A percentile compares a stretch with the other conserved stretches of the same genome.
These are phyloP conservation scores for Morpho helenor DNA, from an alignment of 2,888 invertebrate species.

Conservation along the genomic window DNA sequence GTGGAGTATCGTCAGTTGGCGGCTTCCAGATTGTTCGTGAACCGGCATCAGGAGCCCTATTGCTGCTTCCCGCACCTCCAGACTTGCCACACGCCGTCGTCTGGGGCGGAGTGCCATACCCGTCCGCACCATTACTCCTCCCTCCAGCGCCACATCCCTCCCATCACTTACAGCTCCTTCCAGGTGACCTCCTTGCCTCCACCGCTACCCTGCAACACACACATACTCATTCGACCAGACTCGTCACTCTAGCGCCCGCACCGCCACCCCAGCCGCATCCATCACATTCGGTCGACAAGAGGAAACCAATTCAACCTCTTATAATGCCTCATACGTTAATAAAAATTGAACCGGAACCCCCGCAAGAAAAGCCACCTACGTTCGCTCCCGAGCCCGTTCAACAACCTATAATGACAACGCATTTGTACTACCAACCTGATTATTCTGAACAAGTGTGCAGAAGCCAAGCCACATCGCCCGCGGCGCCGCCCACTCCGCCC, in stretches of 20 bases:
- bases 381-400: conserved; percentile 71
- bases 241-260: conserved; percentile 82
- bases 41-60: conserved; percentile 89
- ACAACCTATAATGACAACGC: conserved; percentile 75
- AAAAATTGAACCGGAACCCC: conserved; percentile 85
- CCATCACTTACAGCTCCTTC: conserved; percentile 83
- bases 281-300: conserved; percentile 50
- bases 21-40: conserved; percentile 93
- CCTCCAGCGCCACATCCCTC: conserved; percentile 78
- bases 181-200: conserved; percentile 82
- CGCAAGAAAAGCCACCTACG: conserved; percentile 62
- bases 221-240: conserved; percentile 83
- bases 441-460: conserved; percentile 72
- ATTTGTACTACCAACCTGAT: conserved; percentile 79
- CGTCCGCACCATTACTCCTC: conserved; percentile 59
- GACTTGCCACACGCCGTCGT: conserved; percentile 86
- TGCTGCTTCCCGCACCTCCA: conserved; percentile 86
- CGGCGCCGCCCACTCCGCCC: conserved; percentile 74
- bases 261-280: conserved; percentile 61
- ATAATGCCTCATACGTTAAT: conserved; percentile 78
- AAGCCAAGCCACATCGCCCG: conserved; percentile 80
- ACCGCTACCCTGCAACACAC: conserved; percentile 83
- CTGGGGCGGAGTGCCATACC: conserved; percentile 83
- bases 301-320: conserved; percentile 71
- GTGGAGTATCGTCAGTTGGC: conserved; percentile 82